These are phyloP conservation scores for cat (Felis catus) DNA, from an alignment of 2,113 vertebrate genomes.

Conservation along the genomic window F.catus_Fca126_mat1.0 CM031418.1:133119501-133120000, in stretches of 20 bases:
- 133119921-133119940: not conserved
- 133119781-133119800: not conserved
- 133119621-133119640: constrained; percentile 75
- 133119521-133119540: constrained; percentile 48
- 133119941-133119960: not conserved
- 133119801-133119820: not conserved
- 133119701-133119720: constrained; percentile 66
- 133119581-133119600: constrained; percentile 77
- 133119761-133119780: constrained; percentile 35
- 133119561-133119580: constrained; percentile 57
- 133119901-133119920: not conserved
- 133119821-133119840: not conserved
- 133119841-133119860: not conserved
- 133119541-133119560: constrained; percentile 74
- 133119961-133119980: not conserved
- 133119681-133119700: constrained; percentile 73
- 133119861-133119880: not conserved
- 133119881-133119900: not conserved
- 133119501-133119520: constrained; percentile 69
- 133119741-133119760: constrained; percentile 47
- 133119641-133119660: constrained; percentile 74
- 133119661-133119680: constrained; percentile 67
- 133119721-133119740: constrained; percentile 61
- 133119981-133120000: not conserved
- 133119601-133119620: constrained; percentile 71